Conservation (phyloP, 2,888 invertebrate species). For the Brachynemurus nebulosus region DNA sequence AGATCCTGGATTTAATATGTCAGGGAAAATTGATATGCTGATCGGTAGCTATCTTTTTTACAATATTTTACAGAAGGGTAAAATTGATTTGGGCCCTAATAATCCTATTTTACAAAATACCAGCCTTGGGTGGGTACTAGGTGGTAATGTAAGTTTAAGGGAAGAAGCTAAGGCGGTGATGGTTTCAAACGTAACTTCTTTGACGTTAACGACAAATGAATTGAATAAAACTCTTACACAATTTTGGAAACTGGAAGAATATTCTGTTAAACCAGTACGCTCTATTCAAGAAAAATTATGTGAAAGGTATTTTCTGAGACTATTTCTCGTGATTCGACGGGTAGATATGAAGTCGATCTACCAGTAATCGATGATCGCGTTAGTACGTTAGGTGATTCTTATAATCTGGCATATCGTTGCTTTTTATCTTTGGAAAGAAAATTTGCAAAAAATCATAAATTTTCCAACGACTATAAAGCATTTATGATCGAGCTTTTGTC, state of each 20-base stretch:
- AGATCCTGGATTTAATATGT: neutral
- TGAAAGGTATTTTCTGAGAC: neutral
- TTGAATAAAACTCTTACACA: neutral
- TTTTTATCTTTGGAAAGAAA: neutral
- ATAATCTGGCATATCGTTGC: constrained; percentile 6
- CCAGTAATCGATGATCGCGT: constrained; percentile 5
- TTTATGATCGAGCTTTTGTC: constrained; percentile 15
- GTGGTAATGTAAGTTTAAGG: neutral
- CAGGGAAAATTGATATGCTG: neutral
- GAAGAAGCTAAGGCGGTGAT: too few relatives aligned
- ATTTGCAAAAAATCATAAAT: neutral
- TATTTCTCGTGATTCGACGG: neutral
- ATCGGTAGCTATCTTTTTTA: neutral
- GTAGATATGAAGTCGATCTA: neutral
- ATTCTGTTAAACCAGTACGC: neutral
- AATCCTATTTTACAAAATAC: neutral
- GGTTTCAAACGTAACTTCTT: too few relatives aligned
- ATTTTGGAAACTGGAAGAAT: neutral
- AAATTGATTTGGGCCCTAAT: neutral
- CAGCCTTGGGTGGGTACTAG: neutral
- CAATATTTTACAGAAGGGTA: too few relatives aligned
- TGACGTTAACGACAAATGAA: too few relatives aligned
- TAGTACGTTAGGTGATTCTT: constrained; percentile 13
- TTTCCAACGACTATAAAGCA: constrained; percentile 10
- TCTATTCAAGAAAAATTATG: neutral